Conservation (phyloP, 2,113 vertebrate species). For the Gnathonemus echidnorhynchus region DNA sequence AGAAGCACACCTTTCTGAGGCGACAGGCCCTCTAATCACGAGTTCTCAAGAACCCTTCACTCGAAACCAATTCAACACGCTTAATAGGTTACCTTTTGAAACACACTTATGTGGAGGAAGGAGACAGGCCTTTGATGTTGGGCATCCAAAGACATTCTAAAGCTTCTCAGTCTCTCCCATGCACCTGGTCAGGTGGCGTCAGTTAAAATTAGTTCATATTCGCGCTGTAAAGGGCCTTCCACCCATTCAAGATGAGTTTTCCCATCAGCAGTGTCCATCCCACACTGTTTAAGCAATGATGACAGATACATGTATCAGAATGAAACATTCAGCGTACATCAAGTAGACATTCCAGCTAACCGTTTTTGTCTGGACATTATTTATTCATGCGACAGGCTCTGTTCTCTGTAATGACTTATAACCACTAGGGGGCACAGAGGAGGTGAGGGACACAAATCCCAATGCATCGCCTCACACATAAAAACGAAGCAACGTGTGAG, state of each 20-base stretch:
- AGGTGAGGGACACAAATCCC: not conserved
- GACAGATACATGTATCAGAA: not conserved
- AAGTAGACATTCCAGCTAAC: not conserved
- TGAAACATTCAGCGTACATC: not conserved
- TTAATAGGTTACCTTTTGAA: not conserved
- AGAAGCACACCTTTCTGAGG: not conserved
- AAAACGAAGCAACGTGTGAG: not conserved
- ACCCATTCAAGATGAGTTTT: not conserved
- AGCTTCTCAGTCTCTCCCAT: not conserved
- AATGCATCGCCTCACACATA: not conserved
- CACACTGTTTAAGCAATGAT: not conserved
- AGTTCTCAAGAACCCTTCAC: not conserved
- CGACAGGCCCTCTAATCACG: constrained; percentile 12
- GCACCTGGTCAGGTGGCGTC: constrained; percentile 20
- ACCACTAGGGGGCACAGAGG: not conserved
- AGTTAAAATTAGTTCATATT: not conserved
- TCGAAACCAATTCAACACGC: not conserved
- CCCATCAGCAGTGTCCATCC: not conserved
- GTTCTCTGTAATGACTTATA: not conserved
- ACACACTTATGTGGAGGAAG: not conserved
- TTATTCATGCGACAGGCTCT: not conserved
- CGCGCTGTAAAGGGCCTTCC: not conserved
- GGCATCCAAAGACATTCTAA: not conserved
- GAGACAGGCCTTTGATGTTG: constrained; percentile 8
- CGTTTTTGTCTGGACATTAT: not conserved